Percentiles rank a stretch among this genome's conserved stretches.
phyloP scores from a whole-genome alignment of 2,888 invertebrate species.

The Acanthosepion pharaonis region DNA sequence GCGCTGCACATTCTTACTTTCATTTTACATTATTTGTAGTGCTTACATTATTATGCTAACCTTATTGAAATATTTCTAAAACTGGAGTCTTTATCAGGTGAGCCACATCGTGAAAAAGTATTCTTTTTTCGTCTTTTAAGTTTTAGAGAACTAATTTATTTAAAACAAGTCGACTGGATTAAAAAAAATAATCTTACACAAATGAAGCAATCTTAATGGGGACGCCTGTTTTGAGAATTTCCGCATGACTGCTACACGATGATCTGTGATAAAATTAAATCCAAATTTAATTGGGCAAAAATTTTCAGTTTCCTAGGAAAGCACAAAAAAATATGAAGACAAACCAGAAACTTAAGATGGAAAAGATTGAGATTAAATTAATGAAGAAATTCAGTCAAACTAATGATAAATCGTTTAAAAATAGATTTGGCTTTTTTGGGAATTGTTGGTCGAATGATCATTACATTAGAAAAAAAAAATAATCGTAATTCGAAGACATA shows the following conservation, averaged over 20 bases:
- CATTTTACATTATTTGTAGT: too few species aligned
- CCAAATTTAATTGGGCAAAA: not conserved
- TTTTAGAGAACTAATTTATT: not conserved
- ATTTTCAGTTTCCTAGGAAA: not conserved
- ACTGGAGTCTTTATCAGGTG: too few species aligned
- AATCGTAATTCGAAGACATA: not conserved
- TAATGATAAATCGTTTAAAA: not conserved
- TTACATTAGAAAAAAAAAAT: not conserved
- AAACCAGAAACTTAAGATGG: too few species aligned
- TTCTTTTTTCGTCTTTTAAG: too few species aligned
- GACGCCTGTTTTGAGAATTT: not conserved
- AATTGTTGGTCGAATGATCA: not conserved
- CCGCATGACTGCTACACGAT: not conserved
- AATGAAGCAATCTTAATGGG: not conserved
- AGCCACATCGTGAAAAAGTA: too few species aligned
- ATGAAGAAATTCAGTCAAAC: not conserved
- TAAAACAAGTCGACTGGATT: not conserved
- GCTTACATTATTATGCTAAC: too few species aligned
- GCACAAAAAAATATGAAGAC: not conserved
- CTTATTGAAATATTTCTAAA: too few species aligned
- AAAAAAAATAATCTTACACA: not conserved
- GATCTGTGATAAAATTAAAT: not conserved
- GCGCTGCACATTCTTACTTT: too few species aligned
- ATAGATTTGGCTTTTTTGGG: not conserved
- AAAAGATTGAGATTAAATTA: not conserved